A percentile compares a stretch with the other conserved stretches of the same genome.
phyloP scores from a whole-genome alignment of 2,888 invertebrate genomes.

The Spilosoma lubricipeda region DNA sequence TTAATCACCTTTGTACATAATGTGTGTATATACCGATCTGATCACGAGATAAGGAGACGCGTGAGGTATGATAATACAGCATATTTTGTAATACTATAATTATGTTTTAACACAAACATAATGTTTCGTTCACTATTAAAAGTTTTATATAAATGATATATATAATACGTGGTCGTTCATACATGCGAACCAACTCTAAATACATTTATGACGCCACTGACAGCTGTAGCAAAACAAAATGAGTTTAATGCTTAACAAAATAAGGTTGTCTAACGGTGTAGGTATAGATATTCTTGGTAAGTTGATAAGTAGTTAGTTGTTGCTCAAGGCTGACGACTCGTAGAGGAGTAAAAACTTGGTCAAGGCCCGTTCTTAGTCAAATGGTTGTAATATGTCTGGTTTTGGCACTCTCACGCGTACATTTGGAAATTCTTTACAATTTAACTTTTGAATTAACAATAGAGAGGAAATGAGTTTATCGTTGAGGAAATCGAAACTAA shows the following conservation, averaged over 20 bases:
- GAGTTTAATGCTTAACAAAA: constrained; percentile 7
- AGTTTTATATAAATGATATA: constrained; percentile 30
- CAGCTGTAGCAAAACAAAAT: constrained; percentile 11
- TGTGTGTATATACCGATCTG: not conserved
- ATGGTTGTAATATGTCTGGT: constrained; percentile 43
- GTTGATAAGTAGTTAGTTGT: constrained; percentile 64
- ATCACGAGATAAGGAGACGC: not conserved
- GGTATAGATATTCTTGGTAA: constrained; percentile 24
- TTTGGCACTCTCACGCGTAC: constrained; percentile 43
- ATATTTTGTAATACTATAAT: not conserved
- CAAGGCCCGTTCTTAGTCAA: constrained; percentile 61
- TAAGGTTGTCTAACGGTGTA: constrained; percentile 18
- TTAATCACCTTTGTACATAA: not conserved
- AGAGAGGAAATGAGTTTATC: constrained; percentile 31
- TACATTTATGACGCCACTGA: constrained; percentile 31
- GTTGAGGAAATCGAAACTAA: constrained; percentile 29
- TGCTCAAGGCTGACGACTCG: constrained; percentile 67
- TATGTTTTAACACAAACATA: not conserved
- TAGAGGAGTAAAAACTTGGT: constrained; percentile 71
- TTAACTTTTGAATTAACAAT: constrained; percentile 21
- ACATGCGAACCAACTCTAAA: constrained; percentile 29
- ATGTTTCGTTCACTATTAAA: constrained; percentile 23
- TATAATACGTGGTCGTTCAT: constrained; percentile 32
- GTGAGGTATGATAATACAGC: not conserved
- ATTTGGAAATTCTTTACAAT: constrained; percentile 31